A percentile compares a stretch with the other conserved stretches of the same genome.
phyloP scores from a whole-genome alignment of 2,797 vertebrate genomes.

The Eupleurogrammus muticus region DNA sequence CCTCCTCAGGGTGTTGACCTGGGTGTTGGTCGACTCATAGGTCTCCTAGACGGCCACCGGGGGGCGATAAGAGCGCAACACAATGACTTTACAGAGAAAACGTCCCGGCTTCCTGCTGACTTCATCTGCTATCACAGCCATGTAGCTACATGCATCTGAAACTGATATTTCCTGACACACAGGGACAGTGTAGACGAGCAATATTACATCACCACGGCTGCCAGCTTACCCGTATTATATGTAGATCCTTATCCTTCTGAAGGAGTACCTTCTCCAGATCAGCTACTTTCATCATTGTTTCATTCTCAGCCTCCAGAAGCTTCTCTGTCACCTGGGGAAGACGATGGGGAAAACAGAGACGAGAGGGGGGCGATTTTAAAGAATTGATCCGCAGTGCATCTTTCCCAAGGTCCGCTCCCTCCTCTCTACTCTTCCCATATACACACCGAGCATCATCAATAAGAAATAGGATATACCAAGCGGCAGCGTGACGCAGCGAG shows the following conservation, averaged over 20 bases:
- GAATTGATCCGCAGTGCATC: constrained; percentile 60
- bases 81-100: constrained; percentile 64
- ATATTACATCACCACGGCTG: not conserved
- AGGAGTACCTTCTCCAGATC: constrained; percentile 95
- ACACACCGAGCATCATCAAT: constrained; percentile 62
- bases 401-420: constrained; percentile 52
- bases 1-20: constrained; percentile 93
- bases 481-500: constrained; percentile 75
- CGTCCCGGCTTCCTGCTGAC: constrained; percentile 75
- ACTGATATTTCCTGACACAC: constrained; percentile 38
- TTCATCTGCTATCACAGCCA: constrained; percentile 68
- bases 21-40: constrained; percentile 92
- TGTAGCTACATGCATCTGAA: constrained; percentile 57
- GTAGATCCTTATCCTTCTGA: constrained; percentile 94
- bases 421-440: constrained; percentile 21
- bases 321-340: constrained; percentile 92
- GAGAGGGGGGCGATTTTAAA: constrained; percentile 35
- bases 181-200: no score
- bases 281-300: constrained; percentile 97
- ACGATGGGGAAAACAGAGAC: constrained; percentile 34
- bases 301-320: constrained; percentile 96
- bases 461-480: constrained; percentile 57
- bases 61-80: constrained; percentile 60
- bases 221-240: constrained; percentile 87
- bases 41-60: constrained; percentile 88